Base-by-base conservation (phyloP, 2,113 vertebrate genomes). In the Seriola quinqueradiata region DNA sequence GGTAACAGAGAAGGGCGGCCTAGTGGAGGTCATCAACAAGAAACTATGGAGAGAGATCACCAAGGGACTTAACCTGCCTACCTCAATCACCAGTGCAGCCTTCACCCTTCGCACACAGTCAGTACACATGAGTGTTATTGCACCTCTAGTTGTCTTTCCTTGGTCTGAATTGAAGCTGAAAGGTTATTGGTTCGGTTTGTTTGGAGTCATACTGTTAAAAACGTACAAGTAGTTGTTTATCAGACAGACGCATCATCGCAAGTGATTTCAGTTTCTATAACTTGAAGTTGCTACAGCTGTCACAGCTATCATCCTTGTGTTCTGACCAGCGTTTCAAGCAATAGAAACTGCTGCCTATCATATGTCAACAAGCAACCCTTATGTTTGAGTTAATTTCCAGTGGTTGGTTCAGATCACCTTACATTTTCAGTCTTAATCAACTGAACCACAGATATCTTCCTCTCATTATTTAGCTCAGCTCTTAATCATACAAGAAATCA, bases 21-120 rank as follows among this genome's bases (percentile, higher is more conserved):
- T 99, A 79, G 98, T 99, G 82, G 98, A 99, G 89, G 98, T 99
- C 77, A 99, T 99, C 94, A 99, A 99, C 95, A 99, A 99, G 95
- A 99, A 99, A 83, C 95, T 99, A 57, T 99, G 98, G 98, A 93
- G 98, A 1, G 98, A 99, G 92, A 97, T 99, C 95, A 99, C 98
- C 90, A 99, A 99, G 87, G 98, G 98, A 52, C 96, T 99, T 79
- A 99, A 96, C 95, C 95, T 99, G 91, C 98, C 98, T 91, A 99
- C 98, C 25, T 99, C 98, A 88, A 99, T 99, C 95, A 99, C 98
- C 94, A 99, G 98, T 7, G 98, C 98, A 0, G 98, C 98, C 95
- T 99, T 99, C 95, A 99, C 98, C 13, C 96, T 99, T 79, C 96
- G 98, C 84, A 99, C 98, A 79, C 98, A 99, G 98, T 99, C 91